Evolutionary conservation across 2,113 vertebrate species (phyloP).

Genomic region (Cettia cetti): DNA sequence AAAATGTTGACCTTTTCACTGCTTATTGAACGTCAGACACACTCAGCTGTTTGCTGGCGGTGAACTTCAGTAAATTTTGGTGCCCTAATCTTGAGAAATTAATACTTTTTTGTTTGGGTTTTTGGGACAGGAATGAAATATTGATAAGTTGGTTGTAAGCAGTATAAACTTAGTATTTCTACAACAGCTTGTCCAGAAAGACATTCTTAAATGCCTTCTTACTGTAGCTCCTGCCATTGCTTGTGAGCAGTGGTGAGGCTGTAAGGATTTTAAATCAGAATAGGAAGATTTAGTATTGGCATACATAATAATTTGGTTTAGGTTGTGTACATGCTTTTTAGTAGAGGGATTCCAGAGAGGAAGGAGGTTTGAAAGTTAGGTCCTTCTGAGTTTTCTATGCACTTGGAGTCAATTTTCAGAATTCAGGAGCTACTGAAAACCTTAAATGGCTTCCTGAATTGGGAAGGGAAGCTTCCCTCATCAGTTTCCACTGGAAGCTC

Average conservation of each 20-base stretch:
- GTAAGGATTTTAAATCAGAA: slow-evolving; percentile 45
- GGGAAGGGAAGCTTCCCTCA: neutral
- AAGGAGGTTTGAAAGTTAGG: slow-evolving; percentile 61
- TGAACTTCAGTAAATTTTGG: slow-evolving; percentile 18
- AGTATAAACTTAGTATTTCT: neutral
- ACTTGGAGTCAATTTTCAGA: neutral
- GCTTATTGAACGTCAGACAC: slow-evolving; percentile 23
- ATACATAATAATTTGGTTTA: slow-evolving; percentile 59
- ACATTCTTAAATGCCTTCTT: neutral
- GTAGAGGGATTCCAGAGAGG: slow-evolving; percentile 17
- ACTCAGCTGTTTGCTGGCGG: neutral
- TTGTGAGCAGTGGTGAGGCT: neutral
- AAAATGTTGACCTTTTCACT: neutral
- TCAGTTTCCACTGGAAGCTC: neutral
- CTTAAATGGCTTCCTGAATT: neutral
- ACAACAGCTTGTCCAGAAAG: neutral
- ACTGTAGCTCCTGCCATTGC: neutral
- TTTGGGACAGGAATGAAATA: neutral
- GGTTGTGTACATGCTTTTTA: slow-evolving; percentile 65
- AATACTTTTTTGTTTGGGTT: neutral
- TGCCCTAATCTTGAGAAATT: slow-evolving; percentile 24
- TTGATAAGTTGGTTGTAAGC: neutral
- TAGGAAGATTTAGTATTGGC: slow-evolving; percentile 33
- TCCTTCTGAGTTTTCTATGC: neutral
- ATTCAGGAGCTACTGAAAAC: slow-evolving; percentile 5